Conservation (phyloP, 2,113 vertebrate species). For the Himantopus leucocephalus region DNA sequence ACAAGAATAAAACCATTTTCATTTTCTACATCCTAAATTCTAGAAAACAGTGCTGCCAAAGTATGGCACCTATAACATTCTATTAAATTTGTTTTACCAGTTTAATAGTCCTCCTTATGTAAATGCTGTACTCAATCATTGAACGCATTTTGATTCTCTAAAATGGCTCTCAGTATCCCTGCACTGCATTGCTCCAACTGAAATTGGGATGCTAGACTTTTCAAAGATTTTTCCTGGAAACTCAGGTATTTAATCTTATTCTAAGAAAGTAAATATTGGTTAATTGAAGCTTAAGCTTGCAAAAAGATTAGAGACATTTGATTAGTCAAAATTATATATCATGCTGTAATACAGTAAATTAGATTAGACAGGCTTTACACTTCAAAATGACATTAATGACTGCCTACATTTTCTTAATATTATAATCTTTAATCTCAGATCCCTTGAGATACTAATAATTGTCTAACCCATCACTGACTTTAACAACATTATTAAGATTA, state of each 20-base stretch:
- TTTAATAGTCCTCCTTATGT: not conserved
- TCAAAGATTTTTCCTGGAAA: not conserved
- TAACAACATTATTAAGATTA: not conserved
- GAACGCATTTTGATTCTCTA: not conserved
- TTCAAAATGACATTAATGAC: slow-evolving; percentile 36
- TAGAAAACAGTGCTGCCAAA: not conserved
- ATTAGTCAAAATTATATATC: slow-evolving; percentile 28
- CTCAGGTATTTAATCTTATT: not conserved
- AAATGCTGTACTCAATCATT: not conserved
- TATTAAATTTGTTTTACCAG: not conserved
- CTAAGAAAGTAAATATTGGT: slow-evolving; percentile 27
- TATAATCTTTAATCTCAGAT: slow-evolving; percentile 30
- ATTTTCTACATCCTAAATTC: not conserved
- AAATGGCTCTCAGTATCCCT: not conserved
- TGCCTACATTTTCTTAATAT: slow-evolving; percentile 13
- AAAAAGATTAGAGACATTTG: slow-evolving; percentile 38
- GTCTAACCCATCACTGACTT: not conserved
- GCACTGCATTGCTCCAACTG: not conserved
- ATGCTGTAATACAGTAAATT: not conserved
- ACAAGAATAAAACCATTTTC: not conserved
- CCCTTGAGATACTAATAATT: not conserved
- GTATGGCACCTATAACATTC: not conserved
- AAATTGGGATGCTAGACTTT: not conserved
- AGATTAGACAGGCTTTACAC: slow-evolving; percentile 25
- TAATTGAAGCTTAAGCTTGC: not conserved